Evolutionary conservation across 2,113 vertebrate genomes (phyloP).

Genomic region (Hystrix cristata): DNA sequence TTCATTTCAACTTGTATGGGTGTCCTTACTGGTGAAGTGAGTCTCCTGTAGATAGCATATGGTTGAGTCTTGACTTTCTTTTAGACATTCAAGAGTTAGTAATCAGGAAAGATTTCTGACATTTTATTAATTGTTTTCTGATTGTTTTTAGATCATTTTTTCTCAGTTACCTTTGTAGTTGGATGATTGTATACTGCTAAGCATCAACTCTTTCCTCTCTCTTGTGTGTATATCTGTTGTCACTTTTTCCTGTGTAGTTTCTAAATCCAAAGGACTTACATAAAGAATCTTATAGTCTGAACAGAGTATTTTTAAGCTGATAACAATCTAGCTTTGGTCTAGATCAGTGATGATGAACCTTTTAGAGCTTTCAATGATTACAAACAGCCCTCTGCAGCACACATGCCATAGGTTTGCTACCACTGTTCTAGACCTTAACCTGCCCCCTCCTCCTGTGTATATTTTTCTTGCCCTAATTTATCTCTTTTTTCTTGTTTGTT

Average conservation of each 20-base stretch:
- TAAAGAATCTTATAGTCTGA: neutral
- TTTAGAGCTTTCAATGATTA: neutral
- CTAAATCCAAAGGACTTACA: neutral
- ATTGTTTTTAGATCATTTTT: neutral
- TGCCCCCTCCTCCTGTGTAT: neutral
- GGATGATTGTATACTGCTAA: neutral
- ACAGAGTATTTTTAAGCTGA: neutral
- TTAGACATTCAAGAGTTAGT: neutral
- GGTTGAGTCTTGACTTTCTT: neutral
- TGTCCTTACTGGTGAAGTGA: neutral
- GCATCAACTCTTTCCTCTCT: neutral
- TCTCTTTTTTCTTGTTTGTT: neutral
- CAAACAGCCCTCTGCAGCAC: neutral
- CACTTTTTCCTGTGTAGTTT: neutral
- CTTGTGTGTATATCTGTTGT: neutral
- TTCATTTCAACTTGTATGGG: neutral
- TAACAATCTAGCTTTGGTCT: neutral
- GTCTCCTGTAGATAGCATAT: too few relatives aligned
- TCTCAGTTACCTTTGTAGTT: neutral
- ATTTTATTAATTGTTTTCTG: neutral
- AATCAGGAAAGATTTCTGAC: neutral
- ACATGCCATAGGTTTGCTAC: neutral
- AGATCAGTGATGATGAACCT: neutral
- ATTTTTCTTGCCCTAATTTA: neutral
- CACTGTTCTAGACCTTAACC: neutral